Base-by-base conservation (phyloP, 2,797 vertebrate genomes). In the Cyclura pinguis region DNA sequence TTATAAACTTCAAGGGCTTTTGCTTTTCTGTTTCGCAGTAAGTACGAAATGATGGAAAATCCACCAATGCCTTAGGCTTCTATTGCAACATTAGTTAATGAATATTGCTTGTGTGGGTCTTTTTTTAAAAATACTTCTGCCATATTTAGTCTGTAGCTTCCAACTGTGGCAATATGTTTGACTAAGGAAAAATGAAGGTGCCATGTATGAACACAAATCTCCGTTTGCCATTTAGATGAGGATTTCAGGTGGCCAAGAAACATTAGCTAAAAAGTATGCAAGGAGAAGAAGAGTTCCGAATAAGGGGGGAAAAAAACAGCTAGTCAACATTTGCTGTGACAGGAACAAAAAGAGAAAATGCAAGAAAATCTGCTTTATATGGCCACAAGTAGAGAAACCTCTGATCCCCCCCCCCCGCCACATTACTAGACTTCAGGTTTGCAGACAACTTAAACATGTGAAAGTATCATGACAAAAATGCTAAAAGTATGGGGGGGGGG, bases 71-170 rank as follows among this genome's bases (percentile, higher is more conserved):
- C 62, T 72, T 72, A 55, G 42, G 29, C 29, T 4, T 88, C 24
- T 29, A 78, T 67, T 67, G 76, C 86, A 88, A 69, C 77, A 88
- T 81, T 55, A 24, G 76, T 52, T 67, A 67, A 80, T 80, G 64
- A 88, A 55, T 6, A 55, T 13, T 72, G 13, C 7, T 16, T 55
- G 50, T 69, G 32, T 20, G 18, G 2, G 8, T 27, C 2, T 20
- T 74, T 73, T 6, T 0, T 9, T 50, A 27, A 47, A 69, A 67
- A 52, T 52, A n/a, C 47, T 22, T 88, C n/a, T 52, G 42, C 52
- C 57, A 32, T 67, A 67, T 69, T 69, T 52, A 50, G 18, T 80
- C 29, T 80, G 10, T 67, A 67, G 42, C 38, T 67, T 80, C 76
- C 47, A 81, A n/a, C 20, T n/a, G 72, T 4, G 81, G 42, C 76